A percentile compares a stretch with the other conserved stretches of the same genome.
These are phyloP conservation scores for Erebia epiphron DNA, from an alignment of 2,888 invertebrate genomes.

Conservation along the genomic window DNA sequence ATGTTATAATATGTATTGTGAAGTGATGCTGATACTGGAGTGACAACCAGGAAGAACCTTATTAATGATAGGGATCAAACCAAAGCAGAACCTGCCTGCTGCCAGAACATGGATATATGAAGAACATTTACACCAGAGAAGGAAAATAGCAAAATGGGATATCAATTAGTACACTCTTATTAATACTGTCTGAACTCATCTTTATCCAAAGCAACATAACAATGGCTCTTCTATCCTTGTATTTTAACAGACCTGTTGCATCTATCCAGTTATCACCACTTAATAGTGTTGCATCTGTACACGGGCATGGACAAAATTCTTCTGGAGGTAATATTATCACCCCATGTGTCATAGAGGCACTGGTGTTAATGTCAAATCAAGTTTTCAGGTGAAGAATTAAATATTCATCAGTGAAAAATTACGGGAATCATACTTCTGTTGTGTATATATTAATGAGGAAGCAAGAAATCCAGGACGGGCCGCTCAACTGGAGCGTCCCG, in stretches of 20 bases:
- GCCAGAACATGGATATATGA: slow-evolving; percentile 23
- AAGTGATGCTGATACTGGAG: slow-evolving; percentile 43
- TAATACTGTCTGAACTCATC: slow-evolving; percentile 40
- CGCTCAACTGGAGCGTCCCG: slow-evolving; percentile 73
- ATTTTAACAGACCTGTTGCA: slow-evolving; percentile 39
- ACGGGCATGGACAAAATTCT: slow-evolving; percentile 57
- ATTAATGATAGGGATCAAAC: slow-evolving; percentile 27
- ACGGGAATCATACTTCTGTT: slow-evolving; percentile 28
- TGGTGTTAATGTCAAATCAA: slow-evolving; percentile 80
- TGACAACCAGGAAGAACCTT: slow-evolving; percentile 41
- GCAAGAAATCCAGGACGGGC: slow-evolving; percentile 65
- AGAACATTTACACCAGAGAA: slow-evolving; percentile 34
- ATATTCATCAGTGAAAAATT: slow-evolving; percentile 38
- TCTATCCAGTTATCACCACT: slow-evolving; percentile 48
- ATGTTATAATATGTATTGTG: slow-evolving; percentile 37
- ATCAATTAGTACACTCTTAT: slow-evolving; percentile 41
- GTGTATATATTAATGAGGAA: slow-evolving; percentile 27
- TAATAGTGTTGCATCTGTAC: slow-evolving; percentile 51
- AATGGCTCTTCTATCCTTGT: slow-evolving; percentile 36
- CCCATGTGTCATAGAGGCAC: slow-evolving; percentile 60
- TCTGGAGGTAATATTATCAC: slow-evolving; percentile 54
- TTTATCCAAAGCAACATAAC: slow-evolving; percentile 37
- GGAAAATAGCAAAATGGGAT: slow-evolving; percentile 36
- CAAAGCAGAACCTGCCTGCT: slow-evolving; percentile 18
- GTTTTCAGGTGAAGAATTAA: slow-evolving; percentile 77